A percentile compares a stretch with the other conserved stretches of the same genome.
These are phyloP conservation scores for Urosaurus nigricauda DNA, from an alignment of 2,797 vertebrate species.

Conservation along the genomic window DNA sequence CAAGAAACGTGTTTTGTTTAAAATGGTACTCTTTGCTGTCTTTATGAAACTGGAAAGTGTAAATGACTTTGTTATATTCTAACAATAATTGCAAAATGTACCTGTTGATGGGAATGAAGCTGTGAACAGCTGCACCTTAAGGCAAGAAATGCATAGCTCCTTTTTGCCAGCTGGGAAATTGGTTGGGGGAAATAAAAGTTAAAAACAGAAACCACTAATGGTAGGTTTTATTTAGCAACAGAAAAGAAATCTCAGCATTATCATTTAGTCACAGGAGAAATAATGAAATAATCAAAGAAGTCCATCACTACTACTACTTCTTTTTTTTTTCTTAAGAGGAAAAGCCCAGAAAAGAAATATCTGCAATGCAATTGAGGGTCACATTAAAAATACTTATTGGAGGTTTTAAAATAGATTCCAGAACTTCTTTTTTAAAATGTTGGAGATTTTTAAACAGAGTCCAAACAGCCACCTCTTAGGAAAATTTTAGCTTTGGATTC, in stretches of 20 bases:
- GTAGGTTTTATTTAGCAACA: background rate
- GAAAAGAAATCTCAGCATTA: background rate
- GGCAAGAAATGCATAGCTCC: background rate
- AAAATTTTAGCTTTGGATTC: too few species aligned
- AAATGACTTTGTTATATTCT: background rate
- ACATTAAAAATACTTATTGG: too few species aligned
- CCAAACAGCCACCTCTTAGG: too few species aligned
- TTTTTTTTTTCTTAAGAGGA: background rate
- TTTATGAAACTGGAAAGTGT: background rate
- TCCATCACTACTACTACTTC: too few species aligned
- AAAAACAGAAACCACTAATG: background rate
- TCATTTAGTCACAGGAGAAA: background rate
- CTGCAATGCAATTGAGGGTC: too few species aligned
- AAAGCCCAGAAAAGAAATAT: background rate
- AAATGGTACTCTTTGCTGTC: background rate
- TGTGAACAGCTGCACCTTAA: background rate
- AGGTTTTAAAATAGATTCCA: too few species aligned
- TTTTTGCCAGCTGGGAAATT: constrained; percentile 8
- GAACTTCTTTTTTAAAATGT: too few species aligned
- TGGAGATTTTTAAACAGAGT: too few species aligned
- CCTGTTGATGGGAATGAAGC: background rate
- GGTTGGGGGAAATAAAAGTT: background rate
- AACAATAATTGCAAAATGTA: background rate
- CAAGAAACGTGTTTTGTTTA: background rate
- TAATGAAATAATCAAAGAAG: too few species aligned